Evolutionary conservation across 2,888 invertebrate genomes (phyloP).

Genomic region (Lasioglossum lativentre): DNA sequence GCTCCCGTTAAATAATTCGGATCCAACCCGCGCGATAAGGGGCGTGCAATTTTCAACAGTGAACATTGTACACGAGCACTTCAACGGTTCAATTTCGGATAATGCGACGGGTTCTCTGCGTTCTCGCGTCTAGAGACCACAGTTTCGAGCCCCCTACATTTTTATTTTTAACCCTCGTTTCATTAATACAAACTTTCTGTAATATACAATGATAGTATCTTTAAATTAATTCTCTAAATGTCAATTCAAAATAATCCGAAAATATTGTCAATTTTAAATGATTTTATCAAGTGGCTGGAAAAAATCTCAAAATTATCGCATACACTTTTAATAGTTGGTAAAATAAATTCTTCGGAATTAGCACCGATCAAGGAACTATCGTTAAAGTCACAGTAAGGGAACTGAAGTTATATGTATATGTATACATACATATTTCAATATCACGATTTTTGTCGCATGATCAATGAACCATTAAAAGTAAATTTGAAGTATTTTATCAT

Average conservation of each 20-base stretch:
- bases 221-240: no score
- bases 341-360: no score
- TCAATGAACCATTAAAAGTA: not conserved
- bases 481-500: not conserved
- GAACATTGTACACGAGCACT: not conserved
- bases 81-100: slow-evolving; percentile 6
- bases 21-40: not conserved
- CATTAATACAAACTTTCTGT: not conserved
- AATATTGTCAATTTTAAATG: not conserved
- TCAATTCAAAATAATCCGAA: no score
- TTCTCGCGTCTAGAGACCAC: not conserved
- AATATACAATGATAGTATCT: no score
- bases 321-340: no score
- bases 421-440: not conserved
- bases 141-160: not conserved
- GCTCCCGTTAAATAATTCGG: slow-evolving; percentile 55
- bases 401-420: not conserved
- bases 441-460: not conserved
- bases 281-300: no score
- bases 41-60: slow-evolving; percentile 5
- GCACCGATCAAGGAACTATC: no score
- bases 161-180: not conserved
- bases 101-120: not conserved
- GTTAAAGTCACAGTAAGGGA: not conserved
- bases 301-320: no score